Evolutionary conservation across 1,140 invertebrate genomes (phyloP).

Genomic region (Delia radicum): DNA sequence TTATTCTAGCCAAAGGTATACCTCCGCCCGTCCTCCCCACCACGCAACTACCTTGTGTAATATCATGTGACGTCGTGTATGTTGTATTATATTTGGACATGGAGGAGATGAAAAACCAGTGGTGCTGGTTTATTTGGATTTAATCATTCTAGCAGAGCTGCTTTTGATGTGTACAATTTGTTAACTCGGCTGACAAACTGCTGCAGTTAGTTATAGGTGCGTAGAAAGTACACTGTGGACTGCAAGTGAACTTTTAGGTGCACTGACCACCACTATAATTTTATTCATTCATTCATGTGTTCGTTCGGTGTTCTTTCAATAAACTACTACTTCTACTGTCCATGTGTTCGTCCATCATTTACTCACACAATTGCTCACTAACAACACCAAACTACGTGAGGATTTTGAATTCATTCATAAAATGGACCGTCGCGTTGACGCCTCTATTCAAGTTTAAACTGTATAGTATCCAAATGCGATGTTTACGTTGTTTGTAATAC

Average conservation of each 20-base stretch:
- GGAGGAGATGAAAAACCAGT: constrained; percentile 15
- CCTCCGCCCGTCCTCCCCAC: not conserved
- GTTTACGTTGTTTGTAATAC: not conserved
- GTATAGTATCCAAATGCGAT: not conserved
- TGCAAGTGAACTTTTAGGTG: constrained; percentile 19
- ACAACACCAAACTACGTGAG: not conserved
- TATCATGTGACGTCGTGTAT: not conserved
- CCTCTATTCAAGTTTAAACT: constrained; percentile 10
- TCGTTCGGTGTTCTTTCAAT: not conserved
- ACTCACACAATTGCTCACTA: constrained; percentile 12
- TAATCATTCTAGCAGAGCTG: not conserved
- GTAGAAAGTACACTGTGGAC: not conserved
- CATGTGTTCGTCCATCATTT: not conserved
- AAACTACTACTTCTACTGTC: not conserved
- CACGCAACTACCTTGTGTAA: not conserved
- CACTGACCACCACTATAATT: constrained; percentile 9
- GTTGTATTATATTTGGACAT: not conserved
- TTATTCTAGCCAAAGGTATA: not conserved
- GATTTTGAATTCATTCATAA: constrained; percentile 17
- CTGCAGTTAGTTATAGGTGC: not conserved
- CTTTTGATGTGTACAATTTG: not conserved
- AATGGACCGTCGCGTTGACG: constrained; percentile 16
- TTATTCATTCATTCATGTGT: not conserved
- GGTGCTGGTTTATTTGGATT: constrained; percentile 7
- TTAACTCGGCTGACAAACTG: constrained; percentile 16